phyloP scores from a whole-genome alignment of 2,113 vertebrate species.

The Rhabdornis inornatus region DNA sequence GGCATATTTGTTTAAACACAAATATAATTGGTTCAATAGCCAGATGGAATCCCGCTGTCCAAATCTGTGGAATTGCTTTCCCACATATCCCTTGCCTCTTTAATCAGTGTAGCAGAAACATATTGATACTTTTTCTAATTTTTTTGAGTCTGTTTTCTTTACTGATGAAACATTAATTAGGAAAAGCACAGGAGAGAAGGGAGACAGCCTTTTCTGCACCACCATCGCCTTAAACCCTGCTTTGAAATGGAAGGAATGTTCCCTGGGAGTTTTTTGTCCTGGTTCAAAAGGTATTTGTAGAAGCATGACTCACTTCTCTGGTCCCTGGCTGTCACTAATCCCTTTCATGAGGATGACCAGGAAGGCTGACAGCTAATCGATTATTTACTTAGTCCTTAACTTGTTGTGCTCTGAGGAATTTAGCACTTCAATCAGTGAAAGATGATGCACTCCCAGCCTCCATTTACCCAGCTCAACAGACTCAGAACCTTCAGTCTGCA shows the following conservation, averaged over 20 bases:
- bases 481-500: neutral
- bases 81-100: neutral
- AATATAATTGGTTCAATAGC: neutral
- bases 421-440: slow-evolving; percentile 16
- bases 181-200: neutral
- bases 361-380: slow-evolving; percentile 55
- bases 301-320: neutral
- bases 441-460: neutral
- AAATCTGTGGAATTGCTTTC: neutral
- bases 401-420: slow-evolving; percentile 39
- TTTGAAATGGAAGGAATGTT: neutral
- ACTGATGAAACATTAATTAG: neutral
- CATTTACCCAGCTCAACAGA: neutral
- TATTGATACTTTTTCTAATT: neutral
- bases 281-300: neutral
- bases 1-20: neutral
- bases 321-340: neutral
- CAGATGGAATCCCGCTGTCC: neutral
- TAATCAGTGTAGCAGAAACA: neutral
- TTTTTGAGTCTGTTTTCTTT: neutral
- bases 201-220: neutral
- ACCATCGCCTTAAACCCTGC: neutral
- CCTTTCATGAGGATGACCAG: neutral
- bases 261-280: neutral
- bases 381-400: slow-evolving; percentile 38